A percentile compares a stretch with the other conserved stretches of the same genome.
These are phyloP conservation scores for Ammospiza caudacuta DNA, from an alignment of 2,113 vertebrate genomes.

Conservation along the genomic window DNA sequence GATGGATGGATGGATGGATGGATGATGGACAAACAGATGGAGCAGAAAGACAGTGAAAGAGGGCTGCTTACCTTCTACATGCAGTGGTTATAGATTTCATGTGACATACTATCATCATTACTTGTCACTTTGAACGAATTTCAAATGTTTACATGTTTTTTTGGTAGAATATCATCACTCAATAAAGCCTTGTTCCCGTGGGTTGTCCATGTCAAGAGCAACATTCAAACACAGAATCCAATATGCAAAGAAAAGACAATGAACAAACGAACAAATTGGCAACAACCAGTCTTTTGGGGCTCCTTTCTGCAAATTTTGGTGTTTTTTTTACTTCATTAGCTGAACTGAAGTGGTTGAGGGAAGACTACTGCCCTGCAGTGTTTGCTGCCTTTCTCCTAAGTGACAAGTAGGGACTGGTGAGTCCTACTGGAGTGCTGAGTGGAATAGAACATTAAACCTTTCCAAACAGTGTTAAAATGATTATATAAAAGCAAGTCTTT, in stretches of 20 bases:
- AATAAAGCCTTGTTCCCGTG: background rate
- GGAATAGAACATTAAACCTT: background rate
- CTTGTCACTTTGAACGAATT: background rate
- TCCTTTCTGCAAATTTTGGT: background rate
- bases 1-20: background rate
- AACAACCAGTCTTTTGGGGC: background rate
- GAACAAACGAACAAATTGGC: background rate
- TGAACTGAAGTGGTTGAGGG: background rate
- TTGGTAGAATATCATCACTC: background rate
- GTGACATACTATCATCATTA: background rate
- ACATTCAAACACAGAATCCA: background rate
- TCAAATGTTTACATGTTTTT: background rate
- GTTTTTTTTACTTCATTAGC: background rate
- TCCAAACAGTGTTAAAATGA: background rate
- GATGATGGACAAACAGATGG: background rate
- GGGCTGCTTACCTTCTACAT: background rate
- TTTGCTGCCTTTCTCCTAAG: background rate
- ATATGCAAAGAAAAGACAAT: background rate
- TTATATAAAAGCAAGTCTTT: background rate
- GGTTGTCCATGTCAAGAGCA: background rate
- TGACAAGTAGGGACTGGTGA: background rate
- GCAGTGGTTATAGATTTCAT: background rate
- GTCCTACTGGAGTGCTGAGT: background rate
- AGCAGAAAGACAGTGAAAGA: background rate
- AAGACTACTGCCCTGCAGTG: background rate